Base-by-base conservation (phyloP, 2,888 invertebrate genomes). In the Zelleria hepariella region DNA sequence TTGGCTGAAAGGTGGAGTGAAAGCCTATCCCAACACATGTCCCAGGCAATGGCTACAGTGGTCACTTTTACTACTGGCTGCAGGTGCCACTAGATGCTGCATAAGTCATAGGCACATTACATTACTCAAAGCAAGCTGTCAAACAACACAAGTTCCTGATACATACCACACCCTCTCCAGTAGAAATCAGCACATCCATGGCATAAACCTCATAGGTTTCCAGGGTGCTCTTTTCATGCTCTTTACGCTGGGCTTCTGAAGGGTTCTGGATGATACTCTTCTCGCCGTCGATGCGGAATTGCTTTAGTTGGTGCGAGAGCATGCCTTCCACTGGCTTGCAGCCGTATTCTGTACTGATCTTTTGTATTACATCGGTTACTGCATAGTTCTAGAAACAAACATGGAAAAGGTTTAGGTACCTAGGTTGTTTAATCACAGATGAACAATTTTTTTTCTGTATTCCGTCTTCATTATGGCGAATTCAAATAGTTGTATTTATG, bases 271-370 rank as follows among this genome's bases (percentile, higher is more conserved):
- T 88, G 61, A 88, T 83, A 64, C 87, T 87, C 86, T 99, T 99
- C 73, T 98, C 98, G 20, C 99, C 99, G 83, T 99, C 98, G 77
- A 98, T 98, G 79, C 96, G 95, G 82, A 96, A 96, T 80, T 97
- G 97, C 82, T 98, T 97, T 65, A 99, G 88, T 77, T 99, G 98
- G 84, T 99, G 98, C 71, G 96, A 96, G 58, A 96, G 90, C 96
- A 96, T 96, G 66, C 96, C 98, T 87, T 99, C 99, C 58, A 99
- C 95, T 25, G 99, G 99, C 82, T 98, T 99, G 86, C 99, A 99
- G 69, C 96, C 96, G 88, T 92, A 99, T 56, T 95, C 92, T 65
- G 97, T 96, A 65, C 97, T 95, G 65, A 98, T 94, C 88, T 97
- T 97, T 82, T 97, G 96, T 61, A 98, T 96, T 52, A 94, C 94